Evolutionary conservation across 2,888 invertebrate species (phyloP).

Genomic region (Calliopum simillimum): DNA sequence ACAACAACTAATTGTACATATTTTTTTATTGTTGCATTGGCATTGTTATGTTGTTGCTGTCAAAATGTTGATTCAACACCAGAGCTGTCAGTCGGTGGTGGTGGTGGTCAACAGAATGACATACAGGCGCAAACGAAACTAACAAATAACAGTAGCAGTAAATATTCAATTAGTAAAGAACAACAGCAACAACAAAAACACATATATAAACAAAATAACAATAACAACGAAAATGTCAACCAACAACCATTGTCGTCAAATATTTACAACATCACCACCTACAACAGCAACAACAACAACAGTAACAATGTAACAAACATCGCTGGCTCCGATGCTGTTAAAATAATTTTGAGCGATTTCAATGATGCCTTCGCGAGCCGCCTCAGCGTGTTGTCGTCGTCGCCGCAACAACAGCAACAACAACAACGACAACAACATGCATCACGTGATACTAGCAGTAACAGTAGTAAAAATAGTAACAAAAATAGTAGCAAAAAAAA

Average conservation of each 20-base stretch:
- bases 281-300: conserved; percentile 38
- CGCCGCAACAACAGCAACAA: conserved; percentile 24
- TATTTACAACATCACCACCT: not conserved
- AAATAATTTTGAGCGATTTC: conserved; percentile 55
- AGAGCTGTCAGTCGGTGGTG: conserved; percentile 2
- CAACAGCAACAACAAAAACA: conserved; percentile 37
- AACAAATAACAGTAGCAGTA: conserved; percentile 39
- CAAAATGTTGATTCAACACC: not conserved
- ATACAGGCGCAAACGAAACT: conserved; percentile 19
- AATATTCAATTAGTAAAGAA: conserved; percentile 49
- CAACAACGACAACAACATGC: conserved; percentile 27
- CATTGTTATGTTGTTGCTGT: conserved; percentile 38
- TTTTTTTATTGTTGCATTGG: conserved; percentile 46
- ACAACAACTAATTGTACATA: conserved; percentile 49
- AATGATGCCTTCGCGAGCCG: conserved; percentile 52
- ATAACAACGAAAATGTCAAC: conserved; percentile 22
- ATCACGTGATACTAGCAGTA: conserved; percentile 34
- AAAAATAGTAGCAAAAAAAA: conserved; percentile 15
- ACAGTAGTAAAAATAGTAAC: conserved; percentile 26
- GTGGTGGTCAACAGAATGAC: not conserved
- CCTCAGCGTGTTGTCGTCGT: conserved; percentile 34
- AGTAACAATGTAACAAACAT: conserved; percentile 19
- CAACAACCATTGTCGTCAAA: not conserved
- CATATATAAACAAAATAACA: conserved; percentile 35
- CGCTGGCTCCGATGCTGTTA: conserved; percentile 47